Base-by-base conservation (phyloP, 2,113 vertebrate species). In the Puffinus mauretanicus region DNA sequence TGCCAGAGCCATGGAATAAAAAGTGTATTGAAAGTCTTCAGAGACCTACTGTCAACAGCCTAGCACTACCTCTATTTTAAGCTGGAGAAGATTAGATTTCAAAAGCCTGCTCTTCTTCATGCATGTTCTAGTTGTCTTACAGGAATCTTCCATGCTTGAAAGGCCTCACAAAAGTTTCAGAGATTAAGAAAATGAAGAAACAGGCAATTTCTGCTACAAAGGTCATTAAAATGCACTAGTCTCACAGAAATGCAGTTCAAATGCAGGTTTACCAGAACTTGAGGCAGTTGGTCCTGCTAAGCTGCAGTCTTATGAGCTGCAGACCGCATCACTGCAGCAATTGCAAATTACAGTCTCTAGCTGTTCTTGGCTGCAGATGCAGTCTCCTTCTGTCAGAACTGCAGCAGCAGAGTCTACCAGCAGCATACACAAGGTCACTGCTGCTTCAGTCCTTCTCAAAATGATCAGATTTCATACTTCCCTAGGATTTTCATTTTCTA, bases 21-120 rank as follows among this genome's bases (percentile, higher is more conserved):
- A 98, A 98, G 98, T 98, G 97, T 97, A 98, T 96, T 98, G 98
- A 98, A 97, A 98, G 98, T 97, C 97, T 97, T 98, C 95, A 94
- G 98, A 98, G 98, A 98, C 95, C 81, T 92, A 97, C 96, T 95
- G 96, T 97, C 97, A 97, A 97, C 97, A 96, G 81, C 90, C 78
- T 62, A 79, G 96, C 86, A 90, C 94, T 98, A 92, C 97, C 93
- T 96, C 86, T 91, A 16, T 82, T 94, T 95, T 83, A 87, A 95
- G 83, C 58, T 96, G 94, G 79, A 83, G 79, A 86, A 93, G 97
- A 96, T 98, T 97, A 73, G 86, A 97, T 99, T 98, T 97, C 98
- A 97, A 96, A 89, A 76, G n/a, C 69, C 83, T 96, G 38, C 97
- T 98, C 96, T 96, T 98, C 98, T 96, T 92, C 86, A 97, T 97